phyloP scores from a whole-genome alignment of 2,888 invertebrate genomes.

The Smittia sp. region DNA sequence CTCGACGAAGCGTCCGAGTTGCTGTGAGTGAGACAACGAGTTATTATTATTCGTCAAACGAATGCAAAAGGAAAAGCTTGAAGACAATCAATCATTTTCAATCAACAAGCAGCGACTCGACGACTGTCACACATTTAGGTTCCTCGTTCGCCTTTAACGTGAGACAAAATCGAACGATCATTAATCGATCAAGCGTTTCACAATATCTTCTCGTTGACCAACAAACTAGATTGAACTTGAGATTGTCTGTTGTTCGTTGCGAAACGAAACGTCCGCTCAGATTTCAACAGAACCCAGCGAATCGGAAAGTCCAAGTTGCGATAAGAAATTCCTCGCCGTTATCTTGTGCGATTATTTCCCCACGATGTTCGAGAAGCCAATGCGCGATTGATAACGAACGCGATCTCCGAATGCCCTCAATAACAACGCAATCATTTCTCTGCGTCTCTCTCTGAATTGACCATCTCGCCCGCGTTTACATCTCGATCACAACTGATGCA shows the following conservation, averaged over 20 bases:
- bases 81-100: slow-evolving; percentile 14
- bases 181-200: not conserved
- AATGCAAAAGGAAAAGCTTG: not conserved
- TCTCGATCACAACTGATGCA: not conserved
- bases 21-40: not conserved
- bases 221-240: no score
- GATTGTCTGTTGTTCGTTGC: no score
- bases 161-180: not conserved
- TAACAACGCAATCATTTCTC: not conserved
- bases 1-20: not conserved
- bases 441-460: not conserved
- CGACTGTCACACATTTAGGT: not conserved
- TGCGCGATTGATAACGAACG: not conserved
- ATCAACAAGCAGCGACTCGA: not conserved
- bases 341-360: no score
- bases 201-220: not conserved
- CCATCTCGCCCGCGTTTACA: not conserved
- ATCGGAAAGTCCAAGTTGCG: no score
- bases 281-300: no score
- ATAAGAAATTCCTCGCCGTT: no score
- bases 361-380: not conserved
- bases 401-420: not conserved
- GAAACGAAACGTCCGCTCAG: no score
- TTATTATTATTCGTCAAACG: slow-evolving; percentile 13
- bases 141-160: not conserved